Base-by-base conservation (phyloP, 2,113 vertebrate species). In the Lontra canadensis region DNA sequence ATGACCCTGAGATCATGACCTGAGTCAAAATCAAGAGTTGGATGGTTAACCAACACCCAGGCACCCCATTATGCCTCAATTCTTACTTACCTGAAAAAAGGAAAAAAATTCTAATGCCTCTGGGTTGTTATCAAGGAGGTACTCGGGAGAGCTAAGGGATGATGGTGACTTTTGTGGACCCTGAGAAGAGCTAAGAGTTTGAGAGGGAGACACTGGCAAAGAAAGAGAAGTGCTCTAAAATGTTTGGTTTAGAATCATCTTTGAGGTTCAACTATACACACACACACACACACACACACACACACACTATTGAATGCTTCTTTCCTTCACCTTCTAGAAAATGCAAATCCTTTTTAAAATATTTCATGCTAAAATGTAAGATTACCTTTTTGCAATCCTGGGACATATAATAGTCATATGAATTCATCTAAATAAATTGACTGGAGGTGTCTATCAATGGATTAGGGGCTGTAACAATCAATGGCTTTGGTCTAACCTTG, bases 401-500 rank as follows among this genome's bases (percentile, higher is more conserved):
- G 36, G 14, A 69, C 13, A 65, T 78, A 10, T 44, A n/a, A 52
- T 18, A 89, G 21, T 91, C 69, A 18, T 21, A 76, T 79, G 65
- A 93, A 69, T 91, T 61, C 26, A 71, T 52, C 55, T 90, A 57
- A 96, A 87, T 73, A 74, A 94, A 86, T 78, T 89, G 84, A 5
- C 52, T 74, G 13, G 74, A 81, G 34, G 4, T 88, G 20, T 73
- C 15, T 76, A 31, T 88, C 96, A 39, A 4, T 90, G 71, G 42
- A 44, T 63, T 96, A 92, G 92, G 76, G 81, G 67, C 71, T 74
- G 36, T 34, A 61, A 67, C 69, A 73, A 79, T 95, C 90, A 67
- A 85, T 67, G 78, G 23, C 49, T 93, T 96, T 59, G 47, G 44
- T 86, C 73, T 96, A 55, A 89, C 74, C 71, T 87, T 92, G 83